Conservation (phyloP, 1,140 invertebrate genomes). For the Ceratina japonica region DNA sequence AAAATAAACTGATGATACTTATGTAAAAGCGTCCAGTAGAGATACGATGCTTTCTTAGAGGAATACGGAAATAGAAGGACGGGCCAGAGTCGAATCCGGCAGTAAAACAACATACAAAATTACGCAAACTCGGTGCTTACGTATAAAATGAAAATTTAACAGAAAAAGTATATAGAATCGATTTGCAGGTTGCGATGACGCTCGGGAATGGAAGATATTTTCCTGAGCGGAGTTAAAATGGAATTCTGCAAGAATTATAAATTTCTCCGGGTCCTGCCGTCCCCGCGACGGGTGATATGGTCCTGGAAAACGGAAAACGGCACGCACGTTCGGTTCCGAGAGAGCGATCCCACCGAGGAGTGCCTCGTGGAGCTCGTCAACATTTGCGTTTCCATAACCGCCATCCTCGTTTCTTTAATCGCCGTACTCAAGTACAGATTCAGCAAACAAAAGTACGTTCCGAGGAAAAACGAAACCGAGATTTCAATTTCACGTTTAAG, state of each 20-base stretch:
- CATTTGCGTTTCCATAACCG: constrained; percentile 48
- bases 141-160: no score
- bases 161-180: no score
- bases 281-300: constrained; percentile 59
- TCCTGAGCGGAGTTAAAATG: constrained; percentile 35
- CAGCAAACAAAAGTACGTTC: constrained; percentile 58
- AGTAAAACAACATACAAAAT: no score
- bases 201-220: no score
- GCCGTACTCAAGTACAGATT: constrained; percentile 57
- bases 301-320: constrained; percentile 63
- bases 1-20: no score
- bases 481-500: neutral
- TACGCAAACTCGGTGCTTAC: no score
- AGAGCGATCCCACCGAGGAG: constrained; percentile 49
- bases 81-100: no score
- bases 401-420: constrained; percentile 45
- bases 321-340: constrained; percentile 51
- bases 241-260: constrained; percentile 57
- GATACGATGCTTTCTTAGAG: no score
- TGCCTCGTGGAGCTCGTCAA: constrained; percentile 65
- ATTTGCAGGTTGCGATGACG: constrained; percentile 8
- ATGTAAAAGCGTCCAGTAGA: no score
- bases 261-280: constrained; percentile 56
- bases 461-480: neutral
- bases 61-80: no score